Evolutionary conservation across 2,113 vertebrate genomes (phyloP), one percentile per base, ranked within the genome.

Genomic region (Lycaon pictus): DNA sequence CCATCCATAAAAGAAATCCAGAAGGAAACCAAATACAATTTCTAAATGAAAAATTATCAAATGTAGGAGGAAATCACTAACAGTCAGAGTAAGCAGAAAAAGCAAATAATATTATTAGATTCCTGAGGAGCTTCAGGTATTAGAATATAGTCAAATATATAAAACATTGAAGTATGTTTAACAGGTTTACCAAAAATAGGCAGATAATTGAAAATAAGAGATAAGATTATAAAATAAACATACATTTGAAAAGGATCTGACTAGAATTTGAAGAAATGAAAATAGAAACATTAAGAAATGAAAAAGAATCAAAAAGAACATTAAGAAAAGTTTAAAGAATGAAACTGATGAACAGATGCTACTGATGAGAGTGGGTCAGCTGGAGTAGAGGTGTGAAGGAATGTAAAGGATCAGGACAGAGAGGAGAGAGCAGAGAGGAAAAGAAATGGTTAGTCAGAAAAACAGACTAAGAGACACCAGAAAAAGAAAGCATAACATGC

Each of bases 121-220:
- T 12, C 25, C n/a, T 22, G 25, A 86, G 55, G n/a, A 55, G 43
- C 32, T 87, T 90, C 4, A 56, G 63, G 82, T 72, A 72, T 55
- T 87, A 11, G 20, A 74, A 6, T 53, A 6, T 53, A 43, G 53
- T 43, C 10, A 88, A 32, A 72, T 72, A 23, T 87, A 72, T 81
- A 95, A 35, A 71, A 51, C 17, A 51, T 87, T 72, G 13, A 87
- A 53, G 13, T 55, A 32, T 23, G 63, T 4, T 43, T 72, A 87
- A 29, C 11, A 85, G 4, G 6, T 37, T 63, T 69, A 32, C 29
- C 69, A 53, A 77, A 65, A 95, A 67, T 77, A 84, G 85, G 74
- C n/a, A 90, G 67, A 65, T 25, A 83, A n/a, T 20, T 88, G 32
- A 88, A 94, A 88, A 84, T 90, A 69, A 10, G n/a, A 77, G 32